phyloP scores from a whole-genome alignment of 35 echinoderm and acorn worm species.

The Eucidaris tribuloides region DNA sequence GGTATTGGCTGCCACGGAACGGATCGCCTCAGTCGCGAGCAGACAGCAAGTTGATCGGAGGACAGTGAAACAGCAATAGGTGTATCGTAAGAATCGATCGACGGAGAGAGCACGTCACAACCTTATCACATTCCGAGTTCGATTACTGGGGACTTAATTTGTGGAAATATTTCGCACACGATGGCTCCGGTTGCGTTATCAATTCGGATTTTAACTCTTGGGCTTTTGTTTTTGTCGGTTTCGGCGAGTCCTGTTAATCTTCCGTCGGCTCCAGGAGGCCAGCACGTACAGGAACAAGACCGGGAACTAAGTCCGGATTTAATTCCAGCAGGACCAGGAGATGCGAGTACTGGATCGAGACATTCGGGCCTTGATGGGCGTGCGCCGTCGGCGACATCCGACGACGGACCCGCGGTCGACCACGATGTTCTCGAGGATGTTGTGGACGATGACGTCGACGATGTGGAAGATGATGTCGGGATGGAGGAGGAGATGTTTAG shows the following conservation, averaged over 20 bases:
- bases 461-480: neutral
- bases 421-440: neutral
- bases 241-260: neutral
- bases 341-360: no score
- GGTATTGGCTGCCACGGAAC: no score
- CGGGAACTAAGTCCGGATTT: neutral
- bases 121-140: no score
- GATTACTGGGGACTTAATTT: no score
- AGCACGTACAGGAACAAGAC: neutral
- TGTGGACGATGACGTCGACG: neutral
- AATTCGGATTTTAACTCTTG: constrained; percentile 5
- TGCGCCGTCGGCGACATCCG: neutral
- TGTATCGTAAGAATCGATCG: no score
- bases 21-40: no score
- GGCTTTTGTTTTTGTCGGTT: neutral
- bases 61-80: no score
- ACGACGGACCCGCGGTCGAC: neutral
- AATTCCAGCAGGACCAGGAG: neutral
- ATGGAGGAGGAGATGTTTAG: constrained; percentile 14
- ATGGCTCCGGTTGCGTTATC: neutral
- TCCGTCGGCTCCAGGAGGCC: neutral
- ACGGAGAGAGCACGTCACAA: no score
- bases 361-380: neutral
- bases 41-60: no score
- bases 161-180: neutral